A percentile compares a stretch with the other conserved stretches of the same genome.
Evolutionary conservation across 2,888 invertebrate species (phyloP).

Genomic region (Apodemia zela): DNA sequence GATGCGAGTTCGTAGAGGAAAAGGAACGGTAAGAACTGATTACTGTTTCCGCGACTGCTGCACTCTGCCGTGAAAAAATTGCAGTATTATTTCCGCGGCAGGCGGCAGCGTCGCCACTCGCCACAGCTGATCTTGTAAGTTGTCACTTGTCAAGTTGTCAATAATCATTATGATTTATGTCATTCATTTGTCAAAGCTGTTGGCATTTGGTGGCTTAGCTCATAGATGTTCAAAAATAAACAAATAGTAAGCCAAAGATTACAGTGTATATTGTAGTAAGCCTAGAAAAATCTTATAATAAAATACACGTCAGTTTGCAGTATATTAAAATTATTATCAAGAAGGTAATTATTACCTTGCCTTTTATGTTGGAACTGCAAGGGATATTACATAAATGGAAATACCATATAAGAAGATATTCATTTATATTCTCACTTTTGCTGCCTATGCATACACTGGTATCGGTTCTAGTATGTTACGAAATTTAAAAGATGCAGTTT

Average conservation of each 20-base stretch:
- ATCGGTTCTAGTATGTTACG: constrained; percentile 87
- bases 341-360: neutral
- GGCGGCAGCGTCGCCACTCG: no score
- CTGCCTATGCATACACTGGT: constrained; percentile 89
- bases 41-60: no score
- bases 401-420: constrained; percentile 87
- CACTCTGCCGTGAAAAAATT: no score
- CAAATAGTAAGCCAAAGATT: no score
- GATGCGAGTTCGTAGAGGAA: no score
- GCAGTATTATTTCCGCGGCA: no score
- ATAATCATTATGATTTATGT: neutral
- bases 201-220: no score
- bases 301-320: neutral
- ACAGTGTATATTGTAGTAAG: no score
- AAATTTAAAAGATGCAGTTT: constrained; percentile 88
- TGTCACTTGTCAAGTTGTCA: no score
- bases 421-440: constrained; percentile 87
- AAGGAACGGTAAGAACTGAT: no score
- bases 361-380: constrained; percentile 6
- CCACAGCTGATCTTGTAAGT: neutral
- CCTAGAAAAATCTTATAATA: constrained; percentile 7
- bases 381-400: constrained; percentile 77
- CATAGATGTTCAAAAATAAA: neutral
- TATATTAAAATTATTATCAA: neutral
- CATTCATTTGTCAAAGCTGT: neutral